Evolutionary conservation across 2,113 vertebrate species (phyloP), one percentile per base, ranked within the genome.

Genomic region (Camarhynchus parvulus): DNA sequence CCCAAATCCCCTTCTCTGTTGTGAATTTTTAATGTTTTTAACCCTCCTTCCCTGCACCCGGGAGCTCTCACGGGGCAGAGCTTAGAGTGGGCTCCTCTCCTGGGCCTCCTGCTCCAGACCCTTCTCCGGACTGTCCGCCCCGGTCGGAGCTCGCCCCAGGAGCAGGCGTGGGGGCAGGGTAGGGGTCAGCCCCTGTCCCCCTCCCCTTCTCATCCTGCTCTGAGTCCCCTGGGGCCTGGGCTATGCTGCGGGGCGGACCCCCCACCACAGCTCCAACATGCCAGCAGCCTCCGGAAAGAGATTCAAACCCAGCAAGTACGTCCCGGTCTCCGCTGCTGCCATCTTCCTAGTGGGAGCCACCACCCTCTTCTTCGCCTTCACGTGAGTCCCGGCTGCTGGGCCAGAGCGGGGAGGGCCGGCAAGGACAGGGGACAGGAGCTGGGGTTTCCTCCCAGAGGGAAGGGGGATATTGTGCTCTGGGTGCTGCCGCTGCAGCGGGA

Each of bases 361-460:
- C 24, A 99, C 99, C 10, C 99, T 99, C 94, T 99, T 99, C 98
- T 99, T 99, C 94, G 98, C 99, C 96, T 99, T 99, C 98, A 99
- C 99, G 99, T 99, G 97, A 99, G 99, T 99, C 64, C 83, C 59
- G 15, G 68, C 53, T 20, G n/a, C 53, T 63, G 20, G 1, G 9
- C 30, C 23, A 5, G 15, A 41, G 62, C 1, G 33, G 78, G 78
- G 62, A 62, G 90, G 58, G 68, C 1, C 0, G 12, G 44, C 5
- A 19, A 27, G 41, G 56, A 13, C 28, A 8, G 52, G 41, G 72
- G 11, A 63, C 39, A 80, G 50, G 61, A 47, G 30, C 49, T 49
- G 61, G 31, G 41, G 2, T 55, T 33, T n/a, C 8, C 44, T 31
- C 23, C 14, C 2, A 0, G 46, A 4, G 56, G 3, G 7, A 15